Conservation (phyloP, 1,140 invertebrate species). For the Drosophila orena region DNA sequence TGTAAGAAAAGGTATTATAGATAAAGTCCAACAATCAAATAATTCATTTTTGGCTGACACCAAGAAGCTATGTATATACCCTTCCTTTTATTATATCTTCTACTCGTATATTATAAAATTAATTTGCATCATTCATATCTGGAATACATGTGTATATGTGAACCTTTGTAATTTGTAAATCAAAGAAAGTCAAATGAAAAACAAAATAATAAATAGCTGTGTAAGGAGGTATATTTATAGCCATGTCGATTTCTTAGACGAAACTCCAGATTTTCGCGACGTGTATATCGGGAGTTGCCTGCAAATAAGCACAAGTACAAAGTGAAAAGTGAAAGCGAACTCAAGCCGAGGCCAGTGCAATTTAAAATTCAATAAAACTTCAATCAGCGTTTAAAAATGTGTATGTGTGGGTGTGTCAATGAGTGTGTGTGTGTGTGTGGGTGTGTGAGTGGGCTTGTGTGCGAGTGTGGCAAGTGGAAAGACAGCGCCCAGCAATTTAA, state of each 20-base stretch:
- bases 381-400: slow-evolving; percentile 76
- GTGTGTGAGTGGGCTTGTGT: slow-evolving; percentile 13
- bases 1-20: background rate
- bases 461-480: slow-evolving; percentile 57
- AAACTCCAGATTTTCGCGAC: background rate
- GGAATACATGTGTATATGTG: no score
- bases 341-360: slow-evolving; percentile 56
- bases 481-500: slow-evolving; percentile 81
- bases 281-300: slow-evolving; percentile 15
- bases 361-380: slow-evolving; percentile 84
- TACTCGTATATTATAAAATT: no score
- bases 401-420: slow-evolving; percentile 21
- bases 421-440: slow-evolving; percentile 30
- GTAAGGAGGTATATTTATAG: no score
- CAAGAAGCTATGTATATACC: no score
- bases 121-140: no score
- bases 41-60: no score
- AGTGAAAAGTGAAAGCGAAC: slow-evolving; percentile 37
- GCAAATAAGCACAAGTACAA: slow-evolving; percentile 34
- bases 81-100: no score
- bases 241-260: no score
- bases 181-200: no score
- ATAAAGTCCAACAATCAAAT: no score
- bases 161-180: no score
- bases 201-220: no score